Conservation (phyloP, 2,888 invertebrate genomes). For the Drosophila koepferae region DNA sequence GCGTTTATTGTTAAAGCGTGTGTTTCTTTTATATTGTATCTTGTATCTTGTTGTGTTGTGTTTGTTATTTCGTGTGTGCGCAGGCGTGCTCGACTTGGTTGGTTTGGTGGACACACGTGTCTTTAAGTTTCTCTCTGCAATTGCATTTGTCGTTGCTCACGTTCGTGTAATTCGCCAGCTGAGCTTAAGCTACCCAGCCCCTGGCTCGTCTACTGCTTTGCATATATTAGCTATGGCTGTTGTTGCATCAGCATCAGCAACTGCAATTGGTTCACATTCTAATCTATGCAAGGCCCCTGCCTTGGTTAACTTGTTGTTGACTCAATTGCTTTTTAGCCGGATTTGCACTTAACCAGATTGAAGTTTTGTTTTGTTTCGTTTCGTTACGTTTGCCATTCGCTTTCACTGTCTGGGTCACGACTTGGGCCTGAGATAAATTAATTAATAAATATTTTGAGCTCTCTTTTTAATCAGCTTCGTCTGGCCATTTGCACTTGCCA, state of each 20-base stretch:
- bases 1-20: background rate
- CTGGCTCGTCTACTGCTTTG: slow-evolving; percentile 14
- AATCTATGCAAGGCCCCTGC: slow-evolving; percentile 69
- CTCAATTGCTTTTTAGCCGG: slow-evolving; percentile 47
- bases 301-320: slow-evolving; percentile 48
- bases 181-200: slow-evolving; percentile 4
- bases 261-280: slow-evolving; percentile 69
- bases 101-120: slow-evolving; percentile 60
- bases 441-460: slow-evolving; percentile 76
- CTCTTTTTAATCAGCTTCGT: slow-evolving; percentile 65
- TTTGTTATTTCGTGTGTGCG: slow-evolving; percentile 46
- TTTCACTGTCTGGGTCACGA: slow-evolving; percentile 69
- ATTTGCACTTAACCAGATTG: slow-evolving; percentile 33
- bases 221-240: slow-evolving; percentile 35
- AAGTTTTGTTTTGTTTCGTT: slow-evolving; percentile 1
- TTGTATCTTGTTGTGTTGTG: slow-evolving; percentile 52
- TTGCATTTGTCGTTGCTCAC: slow-evolving; percentile 45
- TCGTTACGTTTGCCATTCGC: slow-evolving; percentile 36
- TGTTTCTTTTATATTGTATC: slow-evolving; percentile 48
- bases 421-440: slow-evolving; percentile 50
- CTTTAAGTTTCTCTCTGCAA: slow-evolving; percentile 16
- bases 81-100: slow-evolving; percentile 64
- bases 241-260: slow-evolving; percentile 16
- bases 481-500: slow-evolving; percentile 37
- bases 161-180: slow-evolving; percentile 64